Evolutionary conservation across 1,140 invertebrate species (phyloP), one percentile per base, ranked within the genome.

Genomic region (Drusus annulatus): DNA sequence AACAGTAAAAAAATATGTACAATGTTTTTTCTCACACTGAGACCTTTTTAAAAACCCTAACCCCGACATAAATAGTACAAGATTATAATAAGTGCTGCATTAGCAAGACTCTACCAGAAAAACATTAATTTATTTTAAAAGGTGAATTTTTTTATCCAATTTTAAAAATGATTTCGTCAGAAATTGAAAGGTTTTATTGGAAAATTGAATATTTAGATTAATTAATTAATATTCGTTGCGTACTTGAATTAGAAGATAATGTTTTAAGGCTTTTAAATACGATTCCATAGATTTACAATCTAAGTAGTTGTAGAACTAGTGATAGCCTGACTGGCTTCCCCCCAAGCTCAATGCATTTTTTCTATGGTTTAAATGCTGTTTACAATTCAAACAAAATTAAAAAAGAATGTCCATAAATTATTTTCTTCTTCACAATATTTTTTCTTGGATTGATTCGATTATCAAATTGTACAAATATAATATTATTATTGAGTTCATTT

Each of bases 271-370:
- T 68, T 68, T 68, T 68, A 68, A 31, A 45, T 68, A 45, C 28
- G 36, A 68, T 68, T 68, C 63, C 63, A 68, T 68, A 68, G 63
- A 36, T 68, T 45, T 68, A 68, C 31, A n/a, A 68, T 21, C 3
- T 63, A 63, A 68, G 63, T 68, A 36, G 31, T 13, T 19, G 21
- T 68, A 68, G 63, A 10, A 28, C 13, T 68, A 68, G 63, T 36
- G 63, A 62, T 56, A 25, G 25, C 63, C 25, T 68, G 8, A 16
- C 4, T n/a, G 63, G 28, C 25, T 68, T 45, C 31, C 63, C n/a
- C 21, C 63, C 31, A 4, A 17, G 63, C 31, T 68, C 63, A 68
- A 68, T 19, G 63, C 63, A 68, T 68, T 36, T 36, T 68, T 10
- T 56, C 6, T 17, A 17, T 13, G 10, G 19, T 21, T n/a, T 56